A percentile compares a stretch with the other conserved stretches of the same genome.
phyloP scores from a whole-genome alignment of 2,888 invertebrate genomes.

The Drosophila phalerata region DNA sequence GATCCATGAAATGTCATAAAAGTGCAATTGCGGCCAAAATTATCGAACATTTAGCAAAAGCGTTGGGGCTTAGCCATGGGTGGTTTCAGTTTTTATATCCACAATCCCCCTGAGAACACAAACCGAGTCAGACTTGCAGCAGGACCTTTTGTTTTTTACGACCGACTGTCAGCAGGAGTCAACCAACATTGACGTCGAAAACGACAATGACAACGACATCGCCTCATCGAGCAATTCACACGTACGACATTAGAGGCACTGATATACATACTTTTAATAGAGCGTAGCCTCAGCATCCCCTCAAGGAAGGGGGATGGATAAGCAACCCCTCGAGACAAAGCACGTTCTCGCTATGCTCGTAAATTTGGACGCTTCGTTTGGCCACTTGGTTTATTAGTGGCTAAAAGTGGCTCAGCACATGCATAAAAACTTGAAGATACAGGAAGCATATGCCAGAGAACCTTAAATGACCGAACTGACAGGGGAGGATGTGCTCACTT shows the following conservation, averaged over 20 bases:
- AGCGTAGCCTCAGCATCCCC: conserved; percentile 20
- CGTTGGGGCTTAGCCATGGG: conserved; percentile 69
- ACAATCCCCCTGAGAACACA: conserved; percentile 19
- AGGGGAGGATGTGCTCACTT: conserved; percentile 38
- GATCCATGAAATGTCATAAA: conserved; percentile 78
- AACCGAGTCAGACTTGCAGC: background rate
- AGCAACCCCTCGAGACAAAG: conserved; percentile 36
- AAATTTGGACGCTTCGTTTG: conserved; percentile 40
- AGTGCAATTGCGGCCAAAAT: conserved; percentile 78
- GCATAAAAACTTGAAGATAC: conserved; percentile 8
- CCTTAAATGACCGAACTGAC: conserved; percentile 44
- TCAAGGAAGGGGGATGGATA: conserved; percentile 2
- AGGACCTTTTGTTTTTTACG: conserved; percentile 63
- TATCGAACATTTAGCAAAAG: conserved; percentile 79
- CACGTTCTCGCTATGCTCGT: conserved; percentile 50
- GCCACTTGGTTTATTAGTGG: conserved; percentile 55
- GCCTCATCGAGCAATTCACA: conserved; percentile 62
- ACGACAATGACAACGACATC: conserved; percentile 20
- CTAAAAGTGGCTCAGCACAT: conserved; percentile 28
- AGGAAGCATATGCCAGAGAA: conserved; percentile 38
- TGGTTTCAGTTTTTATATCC: conserved; percentile 62
- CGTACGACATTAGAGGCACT: conserved; percentile 74
- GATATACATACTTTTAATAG: conserved; percentile 69
- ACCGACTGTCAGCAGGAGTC: conserved; percentile 53
- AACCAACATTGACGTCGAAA: conserved; percentile 41